Base-by-base conservation (phyloP, 2,888 invertebrate species). In the Diloba caeruleocephala region DNA sequence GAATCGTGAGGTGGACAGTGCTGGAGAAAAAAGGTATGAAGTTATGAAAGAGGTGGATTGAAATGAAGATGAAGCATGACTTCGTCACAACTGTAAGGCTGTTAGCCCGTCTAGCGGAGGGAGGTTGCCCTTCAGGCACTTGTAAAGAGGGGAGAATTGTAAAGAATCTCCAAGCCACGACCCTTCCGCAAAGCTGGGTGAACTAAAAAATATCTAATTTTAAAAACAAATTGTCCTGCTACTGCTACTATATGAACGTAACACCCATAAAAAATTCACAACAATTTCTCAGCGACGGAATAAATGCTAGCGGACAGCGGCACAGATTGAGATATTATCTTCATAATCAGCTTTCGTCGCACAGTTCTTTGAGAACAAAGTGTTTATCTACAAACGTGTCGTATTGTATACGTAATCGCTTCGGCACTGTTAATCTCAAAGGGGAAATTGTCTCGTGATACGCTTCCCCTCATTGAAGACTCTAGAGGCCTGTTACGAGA, bases 391-490 rank as follows among this genome's bases (percentile, higher is more conserved):
- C 50, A 60, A 58, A 69, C 70, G 71, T 71, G 71, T 71, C 63
- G 65, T 65, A 71, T 76, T 76, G 71, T 76, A 60, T 58, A 69
- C 63, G 71, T 78, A 78, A 76, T 74, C 71, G 74, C 68, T 61
- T 51, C 53, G 50, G 36, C 53, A 56, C 42, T 58, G 65, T 74
- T 85, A 84, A 87, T 90, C 87, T 79, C 76, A 73, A 65, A 68
- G 50, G 65, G 90, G 90, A 90, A 90, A 90, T 90, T 88, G 85
- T 85, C 79, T 76, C 74, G 74, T 82, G 81, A 86, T 82, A 82
- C 81, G 81, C 82, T 83, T 82, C 83, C 81, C 74, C 74, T 83
- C 81, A 78, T 77, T 71, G 68, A 72, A 46, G 56, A 65, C 60
- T 64, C 54, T 39, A 50, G 61, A 64, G 58, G 61, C 59, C 34